Conservation (phyloP, 2,888 invertebrate genomes). For the Pteria penguin region DNA sequence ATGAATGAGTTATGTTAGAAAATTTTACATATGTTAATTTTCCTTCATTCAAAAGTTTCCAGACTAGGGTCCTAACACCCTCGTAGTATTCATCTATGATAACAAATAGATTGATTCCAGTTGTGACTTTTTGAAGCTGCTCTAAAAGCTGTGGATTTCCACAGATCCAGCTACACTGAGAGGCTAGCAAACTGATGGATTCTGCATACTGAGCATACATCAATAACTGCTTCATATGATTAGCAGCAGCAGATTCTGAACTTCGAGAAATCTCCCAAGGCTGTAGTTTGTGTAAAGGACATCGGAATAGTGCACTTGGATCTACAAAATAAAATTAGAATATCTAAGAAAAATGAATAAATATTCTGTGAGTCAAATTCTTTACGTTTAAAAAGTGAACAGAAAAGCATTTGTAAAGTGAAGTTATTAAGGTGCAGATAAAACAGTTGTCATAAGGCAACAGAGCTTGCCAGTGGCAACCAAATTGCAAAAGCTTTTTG, state of each 20-base stretch:
- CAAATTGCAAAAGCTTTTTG: no score
- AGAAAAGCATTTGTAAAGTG: no score
- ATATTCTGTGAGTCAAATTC: no score
- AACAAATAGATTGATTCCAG: constrained; percentile 27
- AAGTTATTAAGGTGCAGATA: no score
- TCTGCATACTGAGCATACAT: constrained; percentile 34
- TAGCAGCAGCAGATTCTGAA: not conserved
- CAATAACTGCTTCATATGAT: constrained; percentile 27
- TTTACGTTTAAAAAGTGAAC: no score
- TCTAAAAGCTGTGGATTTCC: constrained; percentile 17
- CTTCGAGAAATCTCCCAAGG: constrained; percentile 16
- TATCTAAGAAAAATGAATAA: no score
- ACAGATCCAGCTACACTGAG: constrained; percentile 41
- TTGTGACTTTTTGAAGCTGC: constrained; percentile 18
- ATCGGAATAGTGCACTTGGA: constrained; percentile 33
- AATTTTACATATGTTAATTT: constrained; percentile 32
- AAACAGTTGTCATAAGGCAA: no score
- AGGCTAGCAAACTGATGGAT: constrained; percentile 27
- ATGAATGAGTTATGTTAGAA: constrained; percentile 15
- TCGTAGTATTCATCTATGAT: constrained; percentile 33
- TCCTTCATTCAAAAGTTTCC: constrained; percentile 32
- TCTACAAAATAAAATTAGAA: constrained; percentile 33
- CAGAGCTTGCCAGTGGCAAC: no score
- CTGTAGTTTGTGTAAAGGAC: constrained; percentile 34
- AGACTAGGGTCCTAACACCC: constrained; percentile 22